Base-by-base conservation (phyloP, 1,140 invertebrate genomes). In the Tetramorium parvispinum region DNA sequence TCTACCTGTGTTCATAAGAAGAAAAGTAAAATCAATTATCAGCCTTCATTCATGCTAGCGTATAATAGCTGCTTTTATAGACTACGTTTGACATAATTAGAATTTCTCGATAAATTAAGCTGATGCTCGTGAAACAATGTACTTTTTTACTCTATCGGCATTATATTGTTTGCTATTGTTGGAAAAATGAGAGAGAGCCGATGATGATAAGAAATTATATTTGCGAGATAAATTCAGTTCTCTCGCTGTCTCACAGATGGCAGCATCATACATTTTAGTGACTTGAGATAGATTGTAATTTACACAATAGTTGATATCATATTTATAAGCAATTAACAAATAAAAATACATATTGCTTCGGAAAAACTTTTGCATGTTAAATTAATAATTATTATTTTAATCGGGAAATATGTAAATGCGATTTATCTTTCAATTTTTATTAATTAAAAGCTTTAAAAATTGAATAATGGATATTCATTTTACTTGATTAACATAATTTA, bases 1-100 rank as follows among this genome's bases (percentile, higher is more conserved):
- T 99, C 99, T 78, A 99, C 98, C 98, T 98, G 91, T 98, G 91
- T 55, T 71, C 16, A 61, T 53, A 59, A n/a, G 27, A 46, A 70
- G n/a, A 59, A 71, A 18, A 43, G 21, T 46, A 65, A 75, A 87
- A 87, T 83, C 70, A 27, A 87, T 70, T 32, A 32, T n/a, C 43
- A 71, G 51, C 10, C 3, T 57, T 10, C 24, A 82, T 83, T 75
- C n/a, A 59, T 57, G 5, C 16, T 24, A 2, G 4, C 3, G 37
- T 32, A 46, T 57, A 40, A 66, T 43, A 61, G 27, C n/a, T 43
- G 5, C 43, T 57, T 27, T 65, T 70, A 81, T 27, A 63, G 5
- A 61, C 3, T 18, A 53, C 3, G 24, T 46, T 51, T 85, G 37
- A 49, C 2, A 40, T 49, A n/a, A 79, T 57, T 55, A 79, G 8